Conservation (phyloP, 2,888 invertebrate genomes). For the Torymus aiolomorphi region DNA sequence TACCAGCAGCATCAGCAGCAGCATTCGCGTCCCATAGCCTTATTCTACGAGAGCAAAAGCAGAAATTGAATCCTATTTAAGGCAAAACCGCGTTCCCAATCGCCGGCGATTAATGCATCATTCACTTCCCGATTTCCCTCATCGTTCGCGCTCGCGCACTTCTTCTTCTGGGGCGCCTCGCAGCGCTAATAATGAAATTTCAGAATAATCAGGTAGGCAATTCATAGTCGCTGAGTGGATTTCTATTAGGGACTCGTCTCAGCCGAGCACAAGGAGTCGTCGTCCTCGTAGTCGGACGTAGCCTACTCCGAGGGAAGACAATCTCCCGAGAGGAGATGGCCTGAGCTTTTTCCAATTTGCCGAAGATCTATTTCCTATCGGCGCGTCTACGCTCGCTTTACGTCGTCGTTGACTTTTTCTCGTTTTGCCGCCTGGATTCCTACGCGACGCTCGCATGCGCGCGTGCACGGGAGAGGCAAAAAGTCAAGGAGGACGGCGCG, state of each 20-base stretch:
- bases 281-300: neutral
- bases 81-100: constrained; percentile 51
- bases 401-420: constrained; percentile 48
- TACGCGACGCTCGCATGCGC: no score
- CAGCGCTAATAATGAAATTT: constrained; percentile 74
- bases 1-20: no score
- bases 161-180: constrained; percentile 9
- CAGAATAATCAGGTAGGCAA: constrained; percentile 72
- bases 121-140: constrained; percentile 43
- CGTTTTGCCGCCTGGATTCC: neutral
- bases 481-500: constrained; percentile 14
- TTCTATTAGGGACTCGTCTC: constrained; percentile 51
- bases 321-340: constrained; percentile 75
- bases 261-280: constrained; percentile 22
- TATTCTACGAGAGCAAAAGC: neutral
- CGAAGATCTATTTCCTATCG: constrained; percentile 75
- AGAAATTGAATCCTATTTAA: constrained; percentile 42
- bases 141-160: constrained; percentile 22
- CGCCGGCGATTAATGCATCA: constrained; percentile 49
- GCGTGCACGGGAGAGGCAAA: neutral
- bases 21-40: neutral
- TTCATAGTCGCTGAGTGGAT: constrained; percentile 71
- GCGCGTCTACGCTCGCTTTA: constrained; percentile 51
- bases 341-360: constrained; percentile 63
- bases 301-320: constrained; percentile 68